Evolutionary conservation across 2,113 vertebrate genomes (phyloP), one percentile per base, ranked within the genome.

Genomic region (Prionailurus bengalensis): DNA sequence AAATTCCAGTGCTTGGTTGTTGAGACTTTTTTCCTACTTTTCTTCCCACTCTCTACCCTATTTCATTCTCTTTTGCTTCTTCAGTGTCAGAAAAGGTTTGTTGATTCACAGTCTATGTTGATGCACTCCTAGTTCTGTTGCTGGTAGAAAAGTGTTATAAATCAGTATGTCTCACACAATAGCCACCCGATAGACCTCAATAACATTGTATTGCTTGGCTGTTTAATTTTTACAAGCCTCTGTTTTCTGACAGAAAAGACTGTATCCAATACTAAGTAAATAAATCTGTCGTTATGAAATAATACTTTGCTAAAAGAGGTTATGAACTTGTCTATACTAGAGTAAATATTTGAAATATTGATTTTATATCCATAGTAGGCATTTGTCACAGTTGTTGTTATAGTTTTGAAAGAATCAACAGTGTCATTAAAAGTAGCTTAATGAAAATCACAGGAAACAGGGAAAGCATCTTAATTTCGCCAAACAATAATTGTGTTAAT

Each of bases 361-460:
- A 76, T 90, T 97, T 94, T 86, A 36, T 7, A 76, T 71, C 33
- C 29, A 21, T 74, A 66, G 76, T 66, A 80, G 36, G 10, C 55
- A 91, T 95, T 96, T 95, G 53, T 92, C 73, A 93, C 53, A 70
- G 11, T 81, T 91, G 65, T 45, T 89, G 29, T 91, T 96, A 33
- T n/a, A 86, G 33, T 87, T 95, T 71, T 76, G 10, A 90, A 95
- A 86, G 81, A 91, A 86, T 94, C 96, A 85, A n/a, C 94, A 94
- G 21, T 65, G 10, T 48, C 86, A 70, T 88, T 90, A 92, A 92
- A 73, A 33, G 55, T 66, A 61, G n/a, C n/a, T 95, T 94, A 95
- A 97, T 97, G 86, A 89, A 89, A 97, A 97, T 51, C n/a, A 21
- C 6, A 78, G 58, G 78, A 95, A 36, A 14, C 39, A 25, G 95